These are phyloP conservation scores for Helostoma temminkii DNA, from an alignment of 2,797 vertebrate genomes.

Conservation along the genomic window DNA sequence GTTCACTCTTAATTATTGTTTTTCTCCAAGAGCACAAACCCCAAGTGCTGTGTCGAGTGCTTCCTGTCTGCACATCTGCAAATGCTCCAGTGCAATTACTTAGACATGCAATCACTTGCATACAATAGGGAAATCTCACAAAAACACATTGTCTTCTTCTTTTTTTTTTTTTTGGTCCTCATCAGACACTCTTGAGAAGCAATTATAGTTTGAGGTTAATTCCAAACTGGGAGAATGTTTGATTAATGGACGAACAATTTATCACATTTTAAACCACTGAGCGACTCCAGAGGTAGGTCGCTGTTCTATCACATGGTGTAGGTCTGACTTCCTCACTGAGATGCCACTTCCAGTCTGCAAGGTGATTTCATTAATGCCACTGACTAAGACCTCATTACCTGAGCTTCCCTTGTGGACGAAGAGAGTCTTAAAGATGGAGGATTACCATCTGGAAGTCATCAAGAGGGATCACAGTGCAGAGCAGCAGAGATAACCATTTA, in stretches of 20 bases:
- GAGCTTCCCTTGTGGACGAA: constrained; percentile 69
- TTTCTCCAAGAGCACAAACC: constrained; percentile 69
- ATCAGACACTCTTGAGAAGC: constrained; percentile 47
- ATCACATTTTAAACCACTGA: constrained; percentile 7
- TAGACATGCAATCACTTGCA: constrained; percentile 49
- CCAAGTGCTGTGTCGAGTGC: constrained; percentile 55
- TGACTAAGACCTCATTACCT: constrained; percentile 74
- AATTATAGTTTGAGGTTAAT: constrained; percentile 57
- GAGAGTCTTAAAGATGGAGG: constrained; percentile 69
- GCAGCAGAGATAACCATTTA: constrained; percentile 62
- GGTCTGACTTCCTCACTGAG: constrained; percentile 8
- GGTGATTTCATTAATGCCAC: constrained; percentile 71
- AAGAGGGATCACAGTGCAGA: constrained; percentile 59
- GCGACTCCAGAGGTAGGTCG: constrained; percentile 2
- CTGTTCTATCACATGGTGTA: not conserved
- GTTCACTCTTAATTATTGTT: constrained; percentile 81
- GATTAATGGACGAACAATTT: constrained; percentile 38
- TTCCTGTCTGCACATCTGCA: constrained; percentile 56
- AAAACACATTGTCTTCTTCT: constrained; percentile 54
- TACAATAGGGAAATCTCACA: constrained; percentile 52
- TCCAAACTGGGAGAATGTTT: constrained; percentile 34
- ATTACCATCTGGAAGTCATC: constrained; percentile 79
- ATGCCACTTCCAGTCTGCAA: constrained; percentile 9
- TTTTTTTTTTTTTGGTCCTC: constrained; percentile 10
- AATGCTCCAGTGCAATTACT: constrained; percentile 54